Evolutionary conservation across 2,888 invertebrate species (phyloP).

Genomic region (Tetragonisca angustula): DNA sequence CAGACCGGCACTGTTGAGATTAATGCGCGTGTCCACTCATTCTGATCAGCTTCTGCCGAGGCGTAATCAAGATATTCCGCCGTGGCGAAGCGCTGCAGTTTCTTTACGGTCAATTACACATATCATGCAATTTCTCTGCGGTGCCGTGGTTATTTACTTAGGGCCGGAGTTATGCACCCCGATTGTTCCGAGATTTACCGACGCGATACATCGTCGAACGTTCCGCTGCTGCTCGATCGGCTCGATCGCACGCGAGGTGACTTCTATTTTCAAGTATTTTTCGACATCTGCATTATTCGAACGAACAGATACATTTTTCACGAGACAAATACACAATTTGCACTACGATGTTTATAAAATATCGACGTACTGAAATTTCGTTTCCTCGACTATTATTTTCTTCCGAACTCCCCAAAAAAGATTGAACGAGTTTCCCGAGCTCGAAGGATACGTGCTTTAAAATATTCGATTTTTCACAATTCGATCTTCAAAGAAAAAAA

Average conservation of each 20-base stretch:
- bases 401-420: no score
- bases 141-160: background rate
- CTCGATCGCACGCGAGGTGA: background rate
- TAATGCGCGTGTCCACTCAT: slow-evolving; percentile 47
- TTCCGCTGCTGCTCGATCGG: slow-evolving; percentile 4
- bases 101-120: slow-evolving; percentile 51
- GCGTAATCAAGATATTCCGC: slow-evolving; percentile 51
- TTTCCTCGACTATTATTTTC: no score
- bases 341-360: no score
- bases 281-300: no score
- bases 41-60: slow-evolving; percentile 35
- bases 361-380: no score
- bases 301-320: no score
- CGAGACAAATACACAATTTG: no score
- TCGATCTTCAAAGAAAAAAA: no score
- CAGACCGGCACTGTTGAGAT: slow-evolving; percentile 39
- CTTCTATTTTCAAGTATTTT: no score
- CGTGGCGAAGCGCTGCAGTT: slow-evolving; percentile 12
- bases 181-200: slow-evolving; percentile 21
- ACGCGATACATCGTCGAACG: slow-evolving; percentile 8
- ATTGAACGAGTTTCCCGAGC: no score
- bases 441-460: no score
- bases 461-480: no score
- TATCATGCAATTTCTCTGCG: slow-evolving; percentile 15
- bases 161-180: slow-evolving; percentile 24